A percentile compares a stretch with the other conserved stretches of the same genome.
Evolutionary conservation across 2,888 invertebrate species (phyloP).

Genomic region (Protodeltote pygarga): DNA sequence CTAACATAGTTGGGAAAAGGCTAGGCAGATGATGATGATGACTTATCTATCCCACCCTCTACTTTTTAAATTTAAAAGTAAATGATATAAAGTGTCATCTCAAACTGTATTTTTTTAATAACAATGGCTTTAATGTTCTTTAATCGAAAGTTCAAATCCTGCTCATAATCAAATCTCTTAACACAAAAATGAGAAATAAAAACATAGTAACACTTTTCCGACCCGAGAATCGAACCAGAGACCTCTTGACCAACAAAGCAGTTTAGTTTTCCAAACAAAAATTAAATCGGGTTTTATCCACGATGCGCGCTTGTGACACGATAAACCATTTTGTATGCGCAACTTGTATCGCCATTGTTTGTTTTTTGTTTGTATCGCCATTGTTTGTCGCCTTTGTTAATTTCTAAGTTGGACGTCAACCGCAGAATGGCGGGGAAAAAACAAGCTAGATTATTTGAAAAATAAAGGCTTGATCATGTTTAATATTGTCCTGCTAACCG

Average conservation of each 20-base stretch:
- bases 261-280: slow-evolving; percentile 20
- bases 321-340: slow-evolving; percentile 33
- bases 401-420: slow-evolving; percentile 26
- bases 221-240: slow-evolving; percentile 9
- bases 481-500: too few relatives aligned
- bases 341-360: slow-evolving; percentile 8
- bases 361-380: too few relatives aligned
- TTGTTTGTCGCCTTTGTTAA: slow-evolving; percentile 47
- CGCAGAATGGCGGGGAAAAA: not conserved
- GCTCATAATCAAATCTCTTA: too few relatives aligned
- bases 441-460: slow-evolving; percentile 5
- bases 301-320: slow-evolving; percentile 5
- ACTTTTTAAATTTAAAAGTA: too few relatives aligned
- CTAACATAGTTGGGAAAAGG: too few relatives aligned
- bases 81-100: too few relatives aligned
- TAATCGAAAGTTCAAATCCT: too few relatives aligned
- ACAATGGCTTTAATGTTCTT: too few relatives aligned
- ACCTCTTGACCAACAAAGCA: not conserved
- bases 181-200: not conserved
- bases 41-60: too few relatives aligned
- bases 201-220: not conserved
- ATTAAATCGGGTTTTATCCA: slow-evolving; percentile 13
- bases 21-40: too few relatives aligned
- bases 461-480: not conserved
- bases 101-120: too few relatives aligned